phyloP scores from a whole-genome alignment of 1,140 invertebrate species.

The Eueides isabella region DNA sequence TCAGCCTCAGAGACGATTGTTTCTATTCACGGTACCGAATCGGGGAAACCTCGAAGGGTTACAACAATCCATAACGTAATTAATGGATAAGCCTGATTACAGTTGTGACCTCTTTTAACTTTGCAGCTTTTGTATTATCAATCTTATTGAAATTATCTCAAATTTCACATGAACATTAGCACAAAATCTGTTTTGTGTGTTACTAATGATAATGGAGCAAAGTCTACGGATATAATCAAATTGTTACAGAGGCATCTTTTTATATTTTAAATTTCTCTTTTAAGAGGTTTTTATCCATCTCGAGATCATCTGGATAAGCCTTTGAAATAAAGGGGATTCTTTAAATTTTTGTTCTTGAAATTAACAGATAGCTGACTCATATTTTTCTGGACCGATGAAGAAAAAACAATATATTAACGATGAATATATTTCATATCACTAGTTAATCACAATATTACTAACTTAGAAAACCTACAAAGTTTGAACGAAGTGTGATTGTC shows the following conservation, averaged over 20 bases:
- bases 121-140: constrained; percentile 14
- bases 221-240: not conserved
- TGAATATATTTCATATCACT: not conserved
- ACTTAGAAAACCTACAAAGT: too few relatives aligned
- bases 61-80: constrained; percentile 61
- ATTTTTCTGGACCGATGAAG: not conserved
- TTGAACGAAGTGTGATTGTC: too few relatives aligned
- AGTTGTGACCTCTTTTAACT: constrained; percentile 29
- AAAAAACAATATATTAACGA: not conserved
- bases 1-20: constrained; percentile 70
- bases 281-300: not conserved
- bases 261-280: constrained; percentile 8
- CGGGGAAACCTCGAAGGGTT: constrained; percentile 68
- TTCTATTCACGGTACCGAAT: constrained; percentile 65
- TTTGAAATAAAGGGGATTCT: not conserved
- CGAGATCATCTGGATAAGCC: constrained; percentile 11
- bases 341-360: not conserved
- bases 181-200: not conserved
- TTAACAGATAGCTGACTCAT: not conserved
- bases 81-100: constrained; percentile 50
- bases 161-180: not conserved
- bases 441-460: not conserved
- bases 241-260: not conserved
- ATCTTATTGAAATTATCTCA: constrained; percentile 17
- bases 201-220: not conserved